Evolutionary conservation across 2,113 vertebrate species (phyloP), one percentile per base, ranked within the genome.

Genomic region (Psettodes erumei): DNA sequence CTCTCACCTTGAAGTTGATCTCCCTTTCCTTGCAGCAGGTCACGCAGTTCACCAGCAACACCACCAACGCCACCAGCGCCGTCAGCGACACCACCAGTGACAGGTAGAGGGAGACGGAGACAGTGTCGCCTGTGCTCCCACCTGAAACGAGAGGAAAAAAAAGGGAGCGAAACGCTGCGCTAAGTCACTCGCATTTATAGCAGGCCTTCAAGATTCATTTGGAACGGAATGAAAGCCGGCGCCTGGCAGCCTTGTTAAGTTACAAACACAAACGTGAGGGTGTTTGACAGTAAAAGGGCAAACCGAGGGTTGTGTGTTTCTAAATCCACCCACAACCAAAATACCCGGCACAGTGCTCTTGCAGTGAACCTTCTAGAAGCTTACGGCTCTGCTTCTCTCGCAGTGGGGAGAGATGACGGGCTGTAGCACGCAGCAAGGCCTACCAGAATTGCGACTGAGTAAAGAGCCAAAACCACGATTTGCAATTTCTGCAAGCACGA

Each of bases 11-110:
- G 90, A 99, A 99, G 92, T 98, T 94, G 89, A 99, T 98, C 90
- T 98, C 96, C 0, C 93, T 95, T 75, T 98, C 95, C 90, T 99
- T 99, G 90, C 98, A 99, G 94, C 98, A 99, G 91, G 95, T 97
- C 51, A 95, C 93, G 77, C 98, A 99, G 90, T 97, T 97, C 54
- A 94, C 91, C 33, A 98, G 90, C 84, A 96, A 62, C 60, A 97
- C 88, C 33, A 96, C 90, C 81, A 98, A 84, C 21, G 94, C 88
- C 51, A 96, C 83, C 23, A 98, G 91, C 54, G 91, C 92, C 63
- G 94, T 94, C 54, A 96, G 32, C 21, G 96, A 97, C 50, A 98
- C 90, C 81, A 94, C 62, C 90, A 97, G 89, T 65, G 95, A 92
- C 43, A 95, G 81, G 56, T 53, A 87, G 38, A 92, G 66, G 25